Conservation (phyloP, 2,888 invertebrate genomes). For the Acholoe squamosa region DNA sequence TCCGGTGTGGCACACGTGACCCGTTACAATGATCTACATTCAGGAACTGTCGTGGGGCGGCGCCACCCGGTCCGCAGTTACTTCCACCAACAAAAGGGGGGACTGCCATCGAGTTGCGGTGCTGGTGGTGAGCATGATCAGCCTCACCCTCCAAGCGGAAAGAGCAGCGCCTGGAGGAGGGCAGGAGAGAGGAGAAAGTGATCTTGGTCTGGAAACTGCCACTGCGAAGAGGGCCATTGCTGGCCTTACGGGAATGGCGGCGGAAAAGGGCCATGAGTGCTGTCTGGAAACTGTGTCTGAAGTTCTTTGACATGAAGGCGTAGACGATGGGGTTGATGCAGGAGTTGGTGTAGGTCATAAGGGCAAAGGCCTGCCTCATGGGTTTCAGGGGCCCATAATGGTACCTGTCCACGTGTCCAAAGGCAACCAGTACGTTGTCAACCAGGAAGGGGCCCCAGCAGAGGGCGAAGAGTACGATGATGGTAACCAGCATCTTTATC, state of each 20-base stretch:
- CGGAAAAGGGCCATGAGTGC: conserved; percentile 67
- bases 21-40: conserved; percentile 52
- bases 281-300: conserved; percentile 84
- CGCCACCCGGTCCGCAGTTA: not conserved
- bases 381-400: conserved; percentile 86
- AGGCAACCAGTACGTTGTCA: conserved; percentile 88
- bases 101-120: not conserved
- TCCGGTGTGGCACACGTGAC: conserved; percentile 26
- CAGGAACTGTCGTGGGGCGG: not conserved
- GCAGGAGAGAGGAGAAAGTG: conserved; percentile 50
- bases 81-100: not conserved
- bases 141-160: conserved; percentile 36
- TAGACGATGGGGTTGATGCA: conserved; percentile 90
- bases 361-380: conserved; percentile 86
- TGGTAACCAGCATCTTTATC: conserved; percentile 89
- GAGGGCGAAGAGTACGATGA: conserved; percentile 88
- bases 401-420: conserved; percentile 85
- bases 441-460: conserved; percentile 89
- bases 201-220: conserved; percentile 57
- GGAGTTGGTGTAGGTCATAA: conserved; percentile 89
- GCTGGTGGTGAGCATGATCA: not conserved
- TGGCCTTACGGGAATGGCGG: conserved; percentile 34
- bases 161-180: conserved; percentile 9
- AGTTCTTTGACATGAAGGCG: conserved; percentile 90
- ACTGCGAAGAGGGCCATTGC: conserved; percentile 35